phyloP scores from a whole-genome alignment of 2,113 vertebrate species.

The Archocentrus centrarchus region DNA sequence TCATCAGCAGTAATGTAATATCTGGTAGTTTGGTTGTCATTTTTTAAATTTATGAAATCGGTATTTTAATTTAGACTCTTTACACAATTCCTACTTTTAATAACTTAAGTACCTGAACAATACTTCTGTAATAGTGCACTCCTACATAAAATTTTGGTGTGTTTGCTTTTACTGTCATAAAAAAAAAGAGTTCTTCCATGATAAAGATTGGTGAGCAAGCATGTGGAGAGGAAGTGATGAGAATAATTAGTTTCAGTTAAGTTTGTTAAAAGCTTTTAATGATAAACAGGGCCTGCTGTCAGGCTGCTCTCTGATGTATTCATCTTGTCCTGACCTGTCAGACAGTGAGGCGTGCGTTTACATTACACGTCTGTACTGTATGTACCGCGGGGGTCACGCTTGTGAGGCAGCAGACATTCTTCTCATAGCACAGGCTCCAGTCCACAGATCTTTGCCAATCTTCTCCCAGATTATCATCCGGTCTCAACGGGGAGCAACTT shows the following conservation, averaged over 20 bases:
- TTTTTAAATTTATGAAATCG: no score
- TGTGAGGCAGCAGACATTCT: slow-evolving; percentile 42
- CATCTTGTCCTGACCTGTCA: slow-evolving; percentile 17
- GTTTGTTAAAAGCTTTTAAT: slow-evolving; percentile 6
- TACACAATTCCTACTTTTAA: neutral
- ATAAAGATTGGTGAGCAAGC: neutral
- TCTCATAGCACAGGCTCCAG: slow-evolving; percentile 26
- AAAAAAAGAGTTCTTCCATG: neutral
- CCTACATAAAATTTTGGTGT: neutral
- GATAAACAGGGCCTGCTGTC: slow-evolving; percentile 6
- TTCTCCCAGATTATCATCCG: slow-evolving; percentile 33
- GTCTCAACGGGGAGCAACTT: slow-evolving; percentile 3
- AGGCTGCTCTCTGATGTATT: slow-evolving; percentile 11
- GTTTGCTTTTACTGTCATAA: neutral
- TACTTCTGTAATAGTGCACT: neutral
- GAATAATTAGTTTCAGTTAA: neutral
- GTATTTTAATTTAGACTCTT: neutral
- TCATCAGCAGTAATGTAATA: neutral
- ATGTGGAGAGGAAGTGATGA: neutral
- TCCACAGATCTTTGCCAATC: slow-evolving; percentile 22
- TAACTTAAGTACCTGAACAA: no score
- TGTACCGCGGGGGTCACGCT: slow-evolving; percentile 4
- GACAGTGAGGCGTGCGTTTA: neutral
- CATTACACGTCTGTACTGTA: slow-evolving; percentile 8
- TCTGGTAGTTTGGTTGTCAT: neutral